Evolutionary conservation across 2,113 vertebrate species (phyloP).

Genomic region (Psophia crepitans): DNA sequence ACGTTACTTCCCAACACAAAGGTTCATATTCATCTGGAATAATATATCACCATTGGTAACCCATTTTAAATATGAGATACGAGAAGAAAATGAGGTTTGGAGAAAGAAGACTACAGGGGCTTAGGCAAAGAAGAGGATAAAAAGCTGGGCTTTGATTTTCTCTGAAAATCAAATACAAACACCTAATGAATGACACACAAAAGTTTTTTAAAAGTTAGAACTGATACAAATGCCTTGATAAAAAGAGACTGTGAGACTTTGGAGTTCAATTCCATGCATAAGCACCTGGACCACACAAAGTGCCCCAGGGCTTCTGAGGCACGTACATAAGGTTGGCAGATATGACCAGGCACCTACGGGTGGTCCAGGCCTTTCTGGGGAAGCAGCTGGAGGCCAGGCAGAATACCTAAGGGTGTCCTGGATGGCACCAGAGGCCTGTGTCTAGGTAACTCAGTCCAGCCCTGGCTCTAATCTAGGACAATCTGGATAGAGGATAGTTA

Average conservation of each 20-base stretch:
- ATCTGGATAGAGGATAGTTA: background rate
- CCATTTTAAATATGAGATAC: background rate
- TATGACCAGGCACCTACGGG: rapidly evolving
- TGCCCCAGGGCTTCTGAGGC: background rate
- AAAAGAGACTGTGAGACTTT: background rate
- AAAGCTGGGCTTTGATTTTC: background rate
- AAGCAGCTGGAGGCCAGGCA: background rate
- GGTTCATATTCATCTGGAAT: background rate
- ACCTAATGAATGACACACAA: background rate
- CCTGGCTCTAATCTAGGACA: background rate
- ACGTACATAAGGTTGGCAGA: background rate
- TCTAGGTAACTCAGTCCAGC: background rate
- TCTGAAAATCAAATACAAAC: background rate
- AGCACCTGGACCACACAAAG: background rate
- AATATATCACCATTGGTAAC: background rate
- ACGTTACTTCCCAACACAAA: background rate
- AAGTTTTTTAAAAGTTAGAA: background rate
- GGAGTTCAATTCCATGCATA: background rate
- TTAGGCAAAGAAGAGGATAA: background rate
- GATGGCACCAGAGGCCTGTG: background rate
- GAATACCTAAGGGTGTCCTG: background rate
- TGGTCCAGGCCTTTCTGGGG: background rate
- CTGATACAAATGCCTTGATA: rapidly evolving
- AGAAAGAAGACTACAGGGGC: background rate
- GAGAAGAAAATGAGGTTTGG: background rate